These are phyloP conservation scores for Ornithoptera priamus DNA, from an alignment of 2,888 invertebrate genomes.

Conservation along the genomic window DNA sequence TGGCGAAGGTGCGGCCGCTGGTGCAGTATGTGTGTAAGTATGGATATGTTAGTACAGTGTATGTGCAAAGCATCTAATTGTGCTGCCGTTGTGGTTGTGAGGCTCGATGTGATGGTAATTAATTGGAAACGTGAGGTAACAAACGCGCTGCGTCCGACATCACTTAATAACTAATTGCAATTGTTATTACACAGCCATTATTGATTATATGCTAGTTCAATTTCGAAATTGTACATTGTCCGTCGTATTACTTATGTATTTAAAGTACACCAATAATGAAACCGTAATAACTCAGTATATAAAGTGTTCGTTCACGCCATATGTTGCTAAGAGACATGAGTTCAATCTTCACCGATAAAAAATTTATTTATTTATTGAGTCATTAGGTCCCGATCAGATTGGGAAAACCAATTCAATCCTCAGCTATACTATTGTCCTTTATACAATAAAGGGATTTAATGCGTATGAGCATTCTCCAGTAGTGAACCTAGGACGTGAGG, in stretches of 20 bases:
- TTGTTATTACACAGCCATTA: conserved; percentile 1
- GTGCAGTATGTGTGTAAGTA: not conserved
- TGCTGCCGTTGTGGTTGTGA: conserved; percentile 22
- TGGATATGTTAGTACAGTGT: not conserved
- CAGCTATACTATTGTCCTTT: too few species aligned
- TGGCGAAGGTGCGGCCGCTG: not conserved
- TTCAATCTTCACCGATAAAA: too few species aligned
- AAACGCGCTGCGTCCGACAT: conserved; percentile 4
- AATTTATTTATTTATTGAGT: too few species aligned
- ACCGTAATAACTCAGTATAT: too few species aligned
- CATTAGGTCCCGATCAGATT: too few species aligned
- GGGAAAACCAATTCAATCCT: too few species aligned
- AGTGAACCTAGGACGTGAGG: too few species aligned
- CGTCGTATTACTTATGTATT: not conserved
- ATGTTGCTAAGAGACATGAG: too few species aligned
- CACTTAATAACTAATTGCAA: conserved; percentile 27
- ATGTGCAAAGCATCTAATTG: conserved; percentile 14
- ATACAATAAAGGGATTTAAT: too few species aligned
- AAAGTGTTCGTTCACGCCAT: too few species aligned
- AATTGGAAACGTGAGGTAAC: conserved; percentile 34
- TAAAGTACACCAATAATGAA: not conserved
- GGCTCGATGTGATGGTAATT: conserved; percentile 32
- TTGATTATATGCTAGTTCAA: not conserved
- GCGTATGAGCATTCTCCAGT: too few species aligned
- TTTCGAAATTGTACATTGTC: not conserved